These are phyloP conservation scores for Gorsachius goisagi DNA, from an alignment of 2,113 vertebrate genomes.

Conservation along the genomic window DNA sequence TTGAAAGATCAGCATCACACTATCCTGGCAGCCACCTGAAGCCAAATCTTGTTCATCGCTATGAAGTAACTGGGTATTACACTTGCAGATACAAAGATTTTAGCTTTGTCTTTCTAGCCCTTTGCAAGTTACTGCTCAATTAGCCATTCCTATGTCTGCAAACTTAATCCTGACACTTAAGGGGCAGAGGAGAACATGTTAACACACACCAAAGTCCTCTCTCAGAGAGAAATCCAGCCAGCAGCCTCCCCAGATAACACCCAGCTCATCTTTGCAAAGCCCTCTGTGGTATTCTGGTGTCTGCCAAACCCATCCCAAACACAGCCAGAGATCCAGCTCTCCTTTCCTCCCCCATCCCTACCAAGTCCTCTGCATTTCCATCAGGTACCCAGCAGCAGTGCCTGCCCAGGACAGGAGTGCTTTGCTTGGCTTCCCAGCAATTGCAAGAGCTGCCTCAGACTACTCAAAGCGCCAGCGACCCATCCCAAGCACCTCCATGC, in stretches of 20 bases:
- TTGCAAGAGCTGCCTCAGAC: background rate
- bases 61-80: background rate
- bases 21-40: background rate
- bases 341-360: background rate
- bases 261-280: background rate
- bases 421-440: background rate
- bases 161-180: background rate
- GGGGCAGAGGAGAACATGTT: too few species aligned
- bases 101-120: background rate
- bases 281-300: background rate
- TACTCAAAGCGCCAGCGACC: background rate
- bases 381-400: fast-evolving
- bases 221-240: background rate
- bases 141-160: background rate
- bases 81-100: background rate
- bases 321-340: background rate
- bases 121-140: background rate
- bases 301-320: background rate
- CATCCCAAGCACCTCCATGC: background rate
- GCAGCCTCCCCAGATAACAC: background rate
- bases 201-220: background rate
- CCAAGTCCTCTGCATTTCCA: background rate
- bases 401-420: background rate
- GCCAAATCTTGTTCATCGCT: background rate
- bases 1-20: background rate